A percentile compares a stretch with the other conserved stretches of the same genome.
Evolutionary conservation across 2,113 vertebrate species (phyloP).

Genomic region (Plotosus lineatus): DNA sequence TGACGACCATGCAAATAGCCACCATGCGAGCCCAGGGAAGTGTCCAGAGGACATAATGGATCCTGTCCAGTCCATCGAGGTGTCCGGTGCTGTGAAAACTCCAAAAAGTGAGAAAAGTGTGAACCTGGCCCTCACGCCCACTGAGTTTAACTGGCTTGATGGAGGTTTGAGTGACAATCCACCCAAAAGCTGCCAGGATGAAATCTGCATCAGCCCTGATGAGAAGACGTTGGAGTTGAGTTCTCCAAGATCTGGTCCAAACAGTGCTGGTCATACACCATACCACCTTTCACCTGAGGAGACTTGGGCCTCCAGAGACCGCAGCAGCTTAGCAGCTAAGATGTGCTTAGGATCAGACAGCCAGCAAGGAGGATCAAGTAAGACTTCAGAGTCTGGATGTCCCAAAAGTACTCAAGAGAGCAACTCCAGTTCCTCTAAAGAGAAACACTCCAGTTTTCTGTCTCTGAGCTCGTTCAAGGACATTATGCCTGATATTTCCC

Average conservation of each 20-base stretch:
- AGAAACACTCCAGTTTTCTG: slow-evolving; percentile 70
- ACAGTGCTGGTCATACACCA: slow-evolving; percentile 68
- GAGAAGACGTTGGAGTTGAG: slow-evolving; percentile 77
- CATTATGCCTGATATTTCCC: slow-evolving; percentile 69
- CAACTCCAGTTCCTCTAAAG: slow-evolving; percentile 60
- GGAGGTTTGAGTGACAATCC: slow-evolving; percentile 54
- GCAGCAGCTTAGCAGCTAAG: slow-evolving; percentile 54
- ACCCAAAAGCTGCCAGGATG: slow-evolving; percentile 63
- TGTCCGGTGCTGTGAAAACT: slow-evolving; percentile 62
- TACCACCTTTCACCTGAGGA: slow-evolving; percentile 69
- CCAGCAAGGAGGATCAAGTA: slow-evolving; percentile 48
- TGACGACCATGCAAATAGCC: slow-evolving; percentile 10
- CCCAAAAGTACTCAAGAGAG: slow-evolving; percentile 60
- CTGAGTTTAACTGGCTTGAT: slow-evolving; percentile 54
- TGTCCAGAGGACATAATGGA: slow-evolving; percentile 46
- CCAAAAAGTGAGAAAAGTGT: slow-evolving; percentile 72
- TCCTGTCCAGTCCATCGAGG: slow-evolving; percentile 38
- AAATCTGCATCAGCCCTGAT: slow-evolving; percentile 69
- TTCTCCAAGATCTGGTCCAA: slow-evolving; percentile 60
- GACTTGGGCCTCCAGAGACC: slow-evolving; percentile 57
- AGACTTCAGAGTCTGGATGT: slow-evolving; percentile 54
- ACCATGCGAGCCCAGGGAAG: slow-evolving; percentile 57
- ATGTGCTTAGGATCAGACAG: slow-evolving; percentile 57
- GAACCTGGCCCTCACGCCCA: slow-evolving; percentile 71
- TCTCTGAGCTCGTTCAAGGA: slow-evolving; percentile 80